phyloP scores from a whole-genome alignment of 2,888 invertebrate species.

The Mesopsocus fuscifrons region DNA sequence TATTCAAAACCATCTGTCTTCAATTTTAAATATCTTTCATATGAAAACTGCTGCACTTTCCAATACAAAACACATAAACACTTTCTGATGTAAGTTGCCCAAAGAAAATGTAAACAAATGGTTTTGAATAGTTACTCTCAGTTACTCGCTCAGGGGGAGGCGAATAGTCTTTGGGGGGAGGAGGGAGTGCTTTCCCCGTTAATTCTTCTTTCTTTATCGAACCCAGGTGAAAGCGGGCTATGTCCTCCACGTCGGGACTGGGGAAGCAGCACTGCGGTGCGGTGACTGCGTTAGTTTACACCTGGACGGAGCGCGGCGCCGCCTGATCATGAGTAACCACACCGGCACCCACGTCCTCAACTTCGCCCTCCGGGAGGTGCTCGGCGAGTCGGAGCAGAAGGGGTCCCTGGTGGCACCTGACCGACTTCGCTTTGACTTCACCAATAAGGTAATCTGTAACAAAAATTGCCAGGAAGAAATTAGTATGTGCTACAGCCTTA shows the following conservation, averaged over 20 bases:
- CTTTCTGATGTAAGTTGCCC: no score
- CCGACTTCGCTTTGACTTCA: constrained; percentile 91
- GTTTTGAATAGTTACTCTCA: no score
- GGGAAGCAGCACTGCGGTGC: constrained; percentile 57
- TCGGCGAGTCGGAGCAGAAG: constrained; percentile 86
- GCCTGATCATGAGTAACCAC: constrained; percentile 96
- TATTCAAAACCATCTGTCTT: no score
- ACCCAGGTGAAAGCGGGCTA: constrained; percentile 90
- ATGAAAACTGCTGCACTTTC: no score
- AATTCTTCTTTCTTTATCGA: no score
- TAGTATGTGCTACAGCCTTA: neutral
- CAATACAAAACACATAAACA: no score
- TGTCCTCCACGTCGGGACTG: constrained; percentile 77
- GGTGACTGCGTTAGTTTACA: constrained; percentile 70
- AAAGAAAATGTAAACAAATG: no score
- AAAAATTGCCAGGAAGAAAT: neutral
- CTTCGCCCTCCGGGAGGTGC: constrained; percentile 74
- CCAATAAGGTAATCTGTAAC: constrained; percentile 46
- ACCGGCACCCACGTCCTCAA: constrained; percentile 95
- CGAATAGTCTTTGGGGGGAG: no score
- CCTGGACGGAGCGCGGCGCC: constrained; percentile 67
- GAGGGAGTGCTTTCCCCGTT: no score
- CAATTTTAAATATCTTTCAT: no score
- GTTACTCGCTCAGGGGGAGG: no score
- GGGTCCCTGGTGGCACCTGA: constrained; percentile 97